Conservation (phyloP, 53 echinoderm and acorn worm species). For the Zoroaster sp. region DNA sequence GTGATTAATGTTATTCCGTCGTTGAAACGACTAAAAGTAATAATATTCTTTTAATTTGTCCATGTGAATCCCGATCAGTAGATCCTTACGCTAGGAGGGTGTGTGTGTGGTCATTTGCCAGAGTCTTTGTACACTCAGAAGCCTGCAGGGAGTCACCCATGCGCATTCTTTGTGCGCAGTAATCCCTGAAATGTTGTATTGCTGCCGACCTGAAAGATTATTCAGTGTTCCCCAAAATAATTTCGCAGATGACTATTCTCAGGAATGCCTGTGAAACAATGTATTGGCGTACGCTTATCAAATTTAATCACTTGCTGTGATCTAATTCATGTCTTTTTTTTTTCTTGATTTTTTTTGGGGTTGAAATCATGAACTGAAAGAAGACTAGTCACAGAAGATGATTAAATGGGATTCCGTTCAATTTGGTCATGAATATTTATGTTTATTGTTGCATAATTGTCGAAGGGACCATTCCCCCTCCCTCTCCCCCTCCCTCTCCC, state of each 20-base stretch:
- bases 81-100: too few species aligned
- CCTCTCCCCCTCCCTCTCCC: not conserved
- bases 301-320: too few species aligned
- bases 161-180: too few species aligned
- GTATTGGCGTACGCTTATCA: too few species aligned
- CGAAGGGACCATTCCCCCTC: not conserved
- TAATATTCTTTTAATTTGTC: not conserved
- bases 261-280: not conserved
- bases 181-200: too few species aligned
- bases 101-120: too few species aligned
- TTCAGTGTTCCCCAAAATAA: too few species aligned
- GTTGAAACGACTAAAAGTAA: not conserved
- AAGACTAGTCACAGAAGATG: not conserved
- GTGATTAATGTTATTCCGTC: not conserved
- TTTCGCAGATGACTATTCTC: not conserved
- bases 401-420: not conserved
- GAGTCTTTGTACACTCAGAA: too few species aligned
- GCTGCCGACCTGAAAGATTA: too few species aligned
- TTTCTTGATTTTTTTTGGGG: too few species aligned
- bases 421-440: conserved; percentile 6
- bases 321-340: too few species aligned
- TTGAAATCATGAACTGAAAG: not conserved
- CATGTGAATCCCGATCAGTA: not conserved
- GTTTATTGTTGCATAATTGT: not conserved
- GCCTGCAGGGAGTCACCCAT: too few species aligned